Conservation (phyloP, 2,797 vertebrate species). For the Alouatta caraya region DNA sequence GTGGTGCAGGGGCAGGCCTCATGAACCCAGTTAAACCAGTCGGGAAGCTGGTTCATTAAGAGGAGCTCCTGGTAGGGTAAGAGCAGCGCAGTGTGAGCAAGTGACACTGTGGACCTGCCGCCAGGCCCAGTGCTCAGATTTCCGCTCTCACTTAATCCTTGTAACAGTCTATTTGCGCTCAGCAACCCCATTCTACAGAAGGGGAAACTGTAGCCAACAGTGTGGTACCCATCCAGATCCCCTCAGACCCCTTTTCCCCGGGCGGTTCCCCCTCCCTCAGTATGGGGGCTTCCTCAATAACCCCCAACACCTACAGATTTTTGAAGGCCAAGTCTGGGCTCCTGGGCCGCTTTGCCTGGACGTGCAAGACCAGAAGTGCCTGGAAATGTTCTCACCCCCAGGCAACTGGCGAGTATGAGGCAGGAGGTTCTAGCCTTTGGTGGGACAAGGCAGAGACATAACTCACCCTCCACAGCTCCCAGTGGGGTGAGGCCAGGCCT, state of each 20-base stretch:
- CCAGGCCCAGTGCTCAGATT: background rate
- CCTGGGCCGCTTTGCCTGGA: background rate
- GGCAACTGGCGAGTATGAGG: rapidly evolving
- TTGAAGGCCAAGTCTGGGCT: background rate
- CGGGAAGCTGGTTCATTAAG: background rate
- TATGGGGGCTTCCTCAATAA: background rate
- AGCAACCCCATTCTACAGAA: background rate
- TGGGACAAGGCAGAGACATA: background rate
- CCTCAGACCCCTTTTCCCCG: rapidly evolving
- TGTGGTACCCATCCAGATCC: background rate
- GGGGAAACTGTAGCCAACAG: rapidly evolving
- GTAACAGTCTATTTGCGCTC: too few species aligned
- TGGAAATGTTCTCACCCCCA: background rate
- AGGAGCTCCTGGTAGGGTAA: rapidly evolving
- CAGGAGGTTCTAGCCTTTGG: too few species aligned
- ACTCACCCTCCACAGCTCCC: background rate
- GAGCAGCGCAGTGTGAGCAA: rapidly evolving
- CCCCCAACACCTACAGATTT: background rate
- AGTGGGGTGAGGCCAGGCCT: background rate
- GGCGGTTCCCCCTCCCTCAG: background rate
- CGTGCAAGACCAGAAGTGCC: rapidly evolving
- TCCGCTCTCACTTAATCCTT: background rate
- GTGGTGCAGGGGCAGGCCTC: background rate
- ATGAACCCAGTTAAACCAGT: background rate
- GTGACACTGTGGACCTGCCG: rapidly evolving